A percentile compares a stretch with the other conserved stretches of the same genome.
phyloP scores from a whole-genome alignment of 2,797 vertebrate genomes.

The Hippoglossus hippoglossus region DNA sequence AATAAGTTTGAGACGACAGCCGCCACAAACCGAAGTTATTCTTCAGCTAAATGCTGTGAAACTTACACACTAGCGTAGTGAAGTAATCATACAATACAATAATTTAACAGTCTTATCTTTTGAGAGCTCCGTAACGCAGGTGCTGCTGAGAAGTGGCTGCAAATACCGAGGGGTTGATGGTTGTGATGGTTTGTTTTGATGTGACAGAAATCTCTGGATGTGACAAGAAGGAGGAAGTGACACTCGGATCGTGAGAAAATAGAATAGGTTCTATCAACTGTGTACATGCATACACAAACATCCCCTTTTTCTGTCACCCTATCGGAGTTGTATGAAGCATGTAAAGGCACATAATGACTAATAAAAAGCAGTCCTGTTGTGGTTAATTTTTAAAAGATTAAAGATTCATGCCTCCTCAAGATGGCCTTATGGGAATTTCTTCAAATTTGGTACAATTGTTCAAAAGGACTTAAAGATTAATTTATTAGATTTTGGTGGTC shows the following conservation, averaged over 20 bases:
- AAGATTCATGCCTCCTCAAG: too few species aligned
- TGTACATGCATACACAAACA: background rate
- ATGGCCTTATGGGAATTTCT: too few species aligned
- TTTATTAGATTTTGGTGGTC: too few species aligned
- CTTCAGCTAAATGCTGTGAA: slow-evolving; percentile 36
- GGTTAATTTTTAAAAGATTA: slow-evolving; percentile 9
- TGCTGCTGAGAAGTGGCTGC: background rate
- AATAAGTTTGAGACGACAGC: slow-evolving; percentile 67
- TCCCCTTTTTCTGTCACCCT: background rate
- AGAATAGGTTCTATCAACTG: background rate
- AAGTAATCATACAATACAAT: too few species aligned
- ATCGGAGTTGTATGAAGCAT: background rate
- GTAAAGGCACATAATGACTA: too few species aligned
- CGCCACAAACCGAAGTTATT: slow-evolving; percentile 48
- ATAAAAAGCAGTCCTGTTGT: background rate
- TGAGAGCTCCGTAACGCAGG: too few species aligned
- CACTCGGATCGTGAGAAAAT: background rate
- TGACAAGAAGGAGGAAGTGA: slow-evolving; percentile 24
- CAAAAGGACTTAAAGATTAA: too few species aligned
- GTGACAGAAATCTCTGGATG: background rate
- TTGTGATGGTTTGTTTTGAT: background rate
- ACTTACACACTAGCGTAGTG: background rate
- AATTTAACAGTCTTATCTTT: background rate
- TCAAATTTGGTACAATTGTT: too few species aligned
- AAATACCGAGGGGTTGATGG: too few species aligned